Conservation (phyloP, 2,888 invertebrate genomes). For the Sylvicola fuscatus region DNA sequence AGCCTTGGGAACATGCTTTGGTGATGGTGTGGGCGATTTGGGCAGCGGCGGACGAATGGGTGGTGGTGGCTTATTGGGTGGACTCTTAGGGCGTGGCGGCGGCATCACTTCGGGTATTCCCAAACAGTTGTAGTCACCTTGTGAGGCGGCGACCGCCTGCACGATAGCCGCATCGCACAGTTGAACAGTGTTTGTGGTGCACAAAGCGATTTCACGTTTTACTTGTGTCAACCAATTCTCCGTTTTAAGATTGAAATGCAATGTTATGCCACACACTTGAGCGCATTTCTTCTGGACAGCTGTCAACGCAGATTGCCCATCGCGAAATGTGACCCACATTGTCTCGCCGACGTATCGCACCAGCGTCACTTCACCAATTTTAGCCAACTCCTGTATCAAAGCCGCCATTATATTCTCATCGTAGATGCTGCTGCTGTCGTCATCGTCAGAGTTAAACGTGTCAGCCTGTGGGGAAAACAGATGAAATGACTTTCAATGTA, state of each 20-base stretch:
- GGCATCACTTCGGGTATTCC: slow-evolving; percentile 30
- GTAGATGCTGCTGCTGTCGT: slow-evolving; percentile 38
- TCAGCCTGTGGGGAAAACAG: too few species aligned
- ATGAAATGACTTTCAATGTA: too few species aligned
- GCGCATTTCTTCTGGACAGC: slow-evolving; percentile 37
- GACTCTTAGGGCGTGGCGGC: slow-evolving; percentile 23
- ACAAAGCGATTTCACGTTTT: slow-evolving; percentile 62
- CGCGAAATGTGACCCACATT: slow-evolving; percentile 82
- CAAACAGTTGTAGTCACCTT: slow-evolving; percentile 13
- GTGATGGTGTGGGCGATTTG: slow-evolving; percentile 29
- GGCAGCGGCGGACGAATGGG: slow-evolving; percentile 33
- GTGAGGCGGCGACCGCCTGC: neutral
- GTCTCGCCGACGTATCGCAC: slow-evolving; percentile 77
- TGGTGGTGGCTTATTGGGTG: slow-evolving; percentile 16
- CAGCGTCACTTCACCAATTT: slow-evolving; percentile 75
- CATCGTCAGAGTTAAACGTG: slow-evolving; percentile 21
- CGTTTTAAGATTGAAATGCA: slow-evolving; percentile 58
- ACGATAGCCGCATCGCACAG: slow-evolving; percentile 30
- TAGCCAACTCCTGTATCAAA: slow-evolving; percentile 58
- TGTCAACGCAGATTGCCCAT: slow-evolving; percentile 70
- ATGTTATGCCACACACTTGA: slow-evolving; percentile 39
- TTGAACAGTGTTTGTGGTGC: slow-evolving; percentile 67
- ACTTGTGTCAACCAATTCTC: slow-evolving; percentile 69
- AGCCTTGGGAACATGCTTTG: slow-evolving; percentile 24
- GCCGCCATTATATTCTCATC: slow-evolving; percentile 64